Evolutionary conservation across 2,797 vertebrate species (phyloP), one percentile per base, ranked within the genome.

Genomic region (Gymnodraco acuticeps): DNA sequence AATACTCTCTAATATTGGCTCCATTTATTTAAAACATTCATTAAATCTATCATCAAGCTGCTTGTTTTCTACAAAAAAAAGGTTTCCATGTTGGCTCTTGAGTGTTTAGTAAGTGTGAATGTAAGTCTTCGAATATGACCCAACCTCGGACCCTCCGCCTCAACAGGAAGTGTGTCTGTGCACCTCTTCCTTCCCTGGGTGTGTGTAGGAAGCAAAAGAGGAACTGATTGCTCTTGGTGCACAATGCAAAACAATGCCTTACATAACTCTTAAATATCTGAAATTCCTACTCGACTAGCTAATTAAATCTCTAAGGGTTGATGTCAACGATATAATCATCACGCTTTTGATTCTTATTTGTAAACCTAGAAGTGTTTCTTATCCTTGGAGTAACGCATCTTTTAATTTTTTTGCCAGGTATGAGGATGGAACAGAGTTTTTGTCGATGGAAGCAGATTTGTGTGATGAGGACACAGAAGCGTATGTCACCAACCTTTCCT

Each of bases 401-500:
- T 78, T 73, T 56, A 15, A 7, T 84, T 63, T 52, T 47, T 31
- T 68, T 10, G 43, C 33, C 90, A 99, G 98, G 90, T 98, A 97
- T 6, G 97, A 98, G 64, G 97, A 96, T 0, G 95, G 95, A 27
- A 89, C 92, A 3, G 97, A 98, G 77, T 97, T 96, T 85, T 80
- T 96, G 66, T 85, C 92, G 7, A 58, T 89, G 76, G 93, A 95
- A 75, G 86, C 95, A 23, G 97, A 98, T 59, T 69, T 95, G 42
- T 96, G 96, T 16, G 96, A 97, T 1, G 97, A 97, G 50, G 97
- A 99, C 59, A 94, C 97, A 2, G 94, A 96, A 31, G 96, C 97
- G 4, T 99, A 99, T 31, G 97, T 98, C 92, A 99, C 98, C 91
- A 99, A 99, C 91, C 91, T 99, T 81, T 99, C 98, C 27, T 99